phyloP scores from a whole-genome alignment of 2,797 vertebrate species.

The Betta splendens region DNA sequence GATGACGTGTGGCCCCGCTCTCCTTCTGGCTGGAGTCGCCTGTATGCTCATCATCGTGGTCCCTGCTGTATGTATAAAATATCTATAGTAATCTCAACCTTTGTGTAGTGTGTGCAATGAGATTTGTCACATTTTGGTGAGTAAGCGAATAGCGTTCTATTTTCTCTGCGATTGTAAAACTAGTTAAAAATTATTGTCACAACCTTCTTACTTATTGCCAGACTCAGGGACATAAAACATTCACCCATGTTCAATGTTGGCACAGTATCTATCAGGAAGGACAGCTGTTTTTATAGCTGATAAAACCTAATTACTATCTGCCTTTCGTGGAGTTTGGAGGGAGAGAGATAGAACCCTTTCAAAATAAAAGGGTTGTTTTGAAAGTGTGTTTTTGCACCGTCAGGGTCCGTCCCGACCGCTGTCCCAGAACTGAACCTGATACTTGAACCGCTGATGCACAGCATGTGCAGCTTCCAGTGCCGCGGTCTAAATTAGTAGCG shows the following conservation, averaged over 20 bases:
- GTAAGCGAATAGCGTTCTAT: background rate
- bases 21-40: constrained; percentile 84
- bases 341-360: background rate
- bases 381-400: background rate
- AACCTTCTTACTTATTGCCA: background rate
- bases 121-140: background rate
- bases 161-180: background rate
- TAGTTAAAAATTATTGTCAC: background rate
- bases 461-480: constrained; percentile 12
- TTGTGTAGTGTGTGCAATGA: background rate
- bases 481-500: constrained; percentile 33
- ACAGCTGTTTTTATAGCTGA: background rate
- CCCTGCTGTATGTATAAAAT: constrained; percentile 72
- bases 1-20: constrained; percentile 85
- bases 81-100: background rate
- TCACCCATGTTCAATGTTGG: background rate
- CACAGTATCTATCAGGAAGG: background rate
- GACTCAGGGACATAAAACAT: background rate
- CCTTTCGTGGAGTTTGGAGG: background rate
- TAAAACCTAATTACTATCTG: background rate
- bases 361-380: background rate
- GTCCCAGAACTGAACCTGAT: background rate
- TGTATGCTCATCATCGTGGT: constrained; percentile 87
- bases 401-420: background rate
- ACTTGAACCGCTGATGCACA: background rate